A percentile compares a stretch with the other conserved stretches of the same genome.
These are phyloP conservation scores for Catharus ustulatus DNA, from an alignment of 2,797 vertebrate species.

Conservation along the genomic window DNA sequence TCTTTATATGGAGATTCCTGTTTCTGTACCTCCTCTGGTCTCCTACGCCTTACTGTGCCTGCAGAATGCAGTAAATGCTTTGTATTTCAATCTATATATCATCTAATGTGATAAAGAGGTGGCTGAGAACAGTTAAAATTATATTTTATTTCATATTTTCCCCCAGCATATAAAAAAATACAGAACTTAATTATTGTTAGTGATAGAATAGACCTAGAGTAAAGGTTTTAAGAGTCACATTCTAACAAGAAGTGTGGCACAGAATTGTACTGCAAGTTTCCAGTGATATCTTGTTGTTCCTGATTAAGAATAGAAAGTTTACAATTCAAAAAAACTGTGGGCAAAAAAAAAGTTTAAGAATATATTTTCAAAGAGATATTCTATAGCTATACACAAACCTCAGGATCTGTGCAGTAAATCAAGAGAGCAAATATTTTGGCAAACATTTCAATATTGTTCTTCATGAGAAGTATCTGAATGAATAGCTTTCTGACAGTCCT, in stretches of 20 bases:
- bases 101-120: background rate
- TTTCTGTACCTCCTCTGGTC: background rate
- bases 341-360: background rate
- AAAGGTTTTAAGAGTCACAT: background rate
- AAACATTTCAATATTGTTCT: background rate
- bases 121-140: background rate
- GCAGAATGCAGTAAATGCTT: background rate
- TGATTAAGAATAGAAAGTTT: background rate
- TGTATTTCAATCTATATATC: background rate
- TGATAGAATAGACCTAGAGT: background rate
- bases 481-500: background rate
- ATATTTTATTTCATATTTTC: background rate
- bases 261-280: background rate
- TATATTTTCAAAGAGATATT: background rate
- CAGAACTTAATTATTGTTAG: background rate
- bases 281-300: background rate
- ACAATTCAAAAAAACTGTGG: background rate
- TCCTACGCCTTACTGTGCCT: background rate
- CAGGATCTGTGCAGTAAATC: background rate
- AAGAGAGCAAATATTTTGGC: background rate
- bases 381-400: background rate
- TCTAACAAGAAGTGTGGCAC: background rate
- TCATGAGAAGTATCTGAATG: background rate
- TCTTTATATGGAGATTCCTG: background rate
- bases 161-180: background rate